Conservation (phyloP, 2,797 vertebrate genomes). For the Malacoraja senta region DNA sequence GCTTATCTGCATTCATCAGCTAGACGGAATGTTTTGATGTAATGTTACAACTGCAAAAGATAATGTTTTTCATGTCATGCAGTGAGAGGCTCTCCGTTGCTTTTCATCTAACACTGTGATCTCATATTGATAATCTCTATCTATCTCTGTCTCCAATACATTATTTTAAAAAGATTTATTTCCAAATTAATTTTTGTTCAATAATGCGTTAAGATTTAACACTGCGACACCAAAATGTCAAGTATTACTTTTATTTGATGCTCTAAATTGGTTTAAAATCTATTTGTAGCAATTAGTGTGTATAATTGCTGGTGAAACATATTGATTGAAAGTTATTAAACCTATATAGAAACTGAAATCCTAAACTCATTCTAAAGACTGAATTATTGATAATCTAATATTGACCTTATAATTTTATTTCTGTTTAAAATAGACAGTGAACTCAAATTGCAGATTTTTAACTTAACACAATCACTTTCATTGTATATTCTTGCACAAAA, state of each 20-base stretch:
- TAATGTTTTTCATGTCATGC: neutral
- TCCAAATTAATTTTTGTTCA: neutral
- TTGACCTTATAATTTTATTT: slow-evolving; percentile 27
- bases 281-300: slow-evolving; percentile 18
- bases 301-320: slow-evolving; percentile 26
- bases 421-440: slow-evolving; percentile 30
- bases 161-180: neutral
- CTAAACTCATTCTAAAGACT: slow-evolving; percentile 19
- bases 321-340: slow-evolving; percentile 34
- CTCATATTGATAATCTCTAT: neutral
- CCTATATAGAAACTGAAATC: slow-evolving; percentile 34
- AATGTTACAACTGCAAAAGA: neutral
- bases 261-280: slow-evolving; percentile 7
- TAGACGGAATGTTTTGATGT: neutral
- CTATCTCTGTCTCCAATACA: neutral
- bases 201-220: neutral
- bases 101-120: neutral
- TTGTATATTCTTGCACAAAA: slow-evolving; percentile 21
- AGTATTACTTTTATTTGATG: slow-evolving; percentile 12
- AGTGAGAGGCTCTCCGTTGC: too few species aligned
- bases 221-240: slow-evolving; percentile 20
- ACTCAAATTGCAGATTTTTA: slow-evolving; percentile 33
- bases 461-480: slow-evolving; percentile 30
- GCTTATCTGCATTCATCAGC: neutral
- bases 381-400: slow-evolving; percentile 37